Percentiles rank a stretch among this genome's conserved stretches.
phyloP scores from a whole-genome alignment of 2,113 vertebrate genomes.

The Bambusicola thoracicus region DNA sequence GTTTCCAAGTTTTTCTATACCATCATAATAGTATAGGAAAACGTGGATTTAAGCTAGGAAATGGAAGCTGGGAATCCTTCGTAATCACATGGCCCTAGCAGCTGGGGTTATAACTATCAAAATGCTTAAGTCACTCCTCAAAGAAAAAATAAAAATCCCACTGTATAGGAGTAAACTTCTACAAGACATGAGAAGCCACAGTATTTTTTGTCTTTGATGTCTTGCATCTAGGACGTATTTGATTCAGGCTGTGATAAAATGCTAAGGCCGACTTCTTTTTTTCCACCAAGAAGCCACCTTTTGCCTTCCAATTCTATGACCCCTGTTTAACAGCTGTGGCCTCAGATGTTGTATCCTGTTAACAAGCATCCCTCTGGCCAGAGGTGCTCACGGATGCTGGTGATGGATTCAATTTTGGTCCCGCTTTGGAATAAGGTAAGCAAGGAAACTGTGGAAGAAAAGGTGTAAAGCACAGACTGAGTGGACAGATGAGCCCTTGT shows the following conservation, averaged over 20 bases:
- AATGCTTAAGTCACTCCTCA: background rate
- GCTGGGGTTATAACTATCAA: background rate
- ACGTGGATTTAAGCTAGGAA: background rate
- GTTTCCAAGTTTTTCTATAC: background rate
- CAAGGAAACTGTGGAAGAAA: background rate
- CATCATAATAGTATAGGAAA: background rate
- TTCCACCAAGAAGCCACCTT: background rate
- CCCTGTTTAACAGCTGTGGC: background rate
- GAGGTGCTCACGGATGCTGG: background rate
- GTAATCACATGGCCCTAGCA: background rate
- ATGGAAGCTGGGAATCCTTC: background rate
- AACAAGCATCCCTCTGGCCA: background rate
- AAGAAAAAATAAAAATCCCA: background rate
- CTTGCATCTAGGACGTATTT: background rate
- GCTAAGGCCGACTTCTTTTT: background rate
- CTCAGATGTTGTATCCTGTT: background rate
- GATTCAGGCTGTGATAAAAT: background rate
- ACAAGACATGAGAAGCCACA: background rate
- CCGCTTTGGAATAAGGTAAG: background rate
- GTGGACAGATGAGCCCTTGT: background rate
- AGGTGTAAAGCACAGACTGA: background rate
- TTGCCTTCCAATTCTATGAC: background rate
- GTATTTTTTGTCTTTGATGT: background rate
- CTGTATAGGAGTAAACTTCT: background rate
- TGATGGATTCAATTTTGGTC: background rate